A percentile compares a stretch with the other conserved stretches of the same genome.
phyloP scores from a whole-genome alignment of 2,113 vertebrate genomes.

The Chunga burmeisteri region DNA sequence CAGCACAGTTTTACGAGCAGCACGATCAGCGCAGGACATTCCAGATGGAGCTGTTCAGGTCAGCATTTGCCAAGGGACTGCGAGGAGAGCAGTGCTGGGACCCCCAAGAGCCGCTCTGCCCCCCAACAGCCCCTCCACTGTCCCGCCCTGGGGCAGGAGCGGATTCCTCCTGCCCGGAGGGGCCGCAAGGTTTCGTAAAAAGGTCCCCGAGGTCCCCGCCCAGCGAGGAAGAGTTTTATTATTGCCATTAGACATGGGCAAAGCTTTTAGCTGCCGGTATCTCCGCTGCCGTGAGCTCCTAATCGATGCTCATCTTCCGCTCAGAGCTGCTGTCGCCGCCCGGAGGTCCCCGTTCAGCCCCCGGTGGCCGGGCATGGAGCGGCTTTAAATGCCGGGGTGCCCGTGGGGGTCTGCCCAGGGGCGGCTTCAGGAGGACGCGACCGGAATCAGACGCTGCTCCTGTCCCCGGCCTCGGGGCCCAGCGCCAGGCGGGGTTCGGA shows the following conservation, averaged over 20 bases:
- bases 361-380: neutral
- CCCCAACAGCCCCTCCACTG: neutral
- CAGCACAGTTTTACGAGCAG: too few relatives aligned
- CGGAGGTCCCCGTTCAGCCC: neutral
- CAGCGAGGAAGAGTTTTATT: too few relatives aligned
- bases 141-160: neutral
- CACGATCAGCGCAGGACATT: neutral
- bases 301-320: too few relatives aligned
- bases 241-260: too few relatives aligned
- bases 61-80: neutral
- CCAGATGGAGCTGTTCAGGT: rapidly evolving
- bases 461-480: neutral
- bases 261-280: neutral
- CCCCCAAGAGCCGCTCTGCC: neutral
- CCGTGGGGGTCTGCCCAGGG: neutral
- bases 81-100: neutral
- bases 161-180: neutral
- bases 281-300: neutral
- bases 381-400: too few relatives aligned
- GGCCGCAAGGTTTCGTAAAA: neutral
- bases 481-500: neutral
- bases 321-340: neutral
- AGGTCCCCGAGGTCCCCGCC: neutral
- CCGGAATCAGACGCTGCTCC: neutral
- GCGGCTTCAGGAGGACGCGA: neutral